phyloP scores from a whole-genome alignment of 2,797 vertebrate species.

The Tragopan temminckii region DNA sequence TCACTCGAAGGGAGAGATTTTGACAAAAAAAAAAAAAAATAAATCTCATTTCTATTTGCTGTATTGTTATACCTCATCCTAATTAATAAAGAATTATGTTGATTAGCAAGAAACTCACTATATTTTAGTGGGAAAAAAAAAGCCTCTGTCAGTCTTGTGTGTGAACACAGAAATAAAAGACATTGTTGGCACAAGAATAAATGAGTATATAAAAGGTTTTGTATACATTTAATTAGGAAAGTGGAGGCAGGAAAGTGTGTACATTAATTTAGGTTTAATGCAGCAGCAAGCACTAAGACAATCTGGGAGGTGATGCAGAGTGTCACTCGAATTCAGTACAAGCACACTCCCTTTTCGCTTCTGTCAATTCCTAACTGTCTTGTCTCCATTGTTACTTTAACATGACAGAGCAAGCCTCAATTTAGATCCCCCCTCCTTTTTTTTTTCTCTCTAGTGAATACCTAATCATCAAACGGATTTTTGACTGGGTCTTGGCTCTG shows the following conservation, averaged over 20 bases:
- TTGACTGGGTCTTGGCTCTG: conserved; percentile 56
- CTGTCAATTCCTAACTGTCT: conserved; percentile 59
- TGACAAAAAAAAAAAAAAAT: background rate
- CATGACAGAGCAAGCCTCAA: conserved; percentile 29
- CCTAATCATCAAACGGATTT: conserved; percentile 57
- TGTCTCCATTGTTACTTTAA: conserved; percentile 69
- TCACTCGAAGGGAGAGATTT: conserved; percentile 30
- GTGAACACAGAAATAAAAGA: conserved; percentile 17
- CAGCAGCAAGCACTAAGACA: background rate
- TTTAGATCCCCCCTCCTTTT: conserved; percentile 47
- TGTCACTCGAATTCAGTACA: conserved; percentile 29
- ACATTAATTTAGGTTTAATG: conserved; percentile 42
- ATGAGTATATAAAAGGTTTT: background rate
- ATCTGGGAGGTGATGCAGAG: conserved; percentile 7
- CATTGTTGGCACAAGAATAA: conserved; percentile 33
- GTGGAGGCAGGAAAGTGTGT: conserved; percentile 10
- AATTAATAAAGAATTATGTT: conserved; percentile 43
- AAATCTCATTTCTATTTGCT: conserved; percentile 29
- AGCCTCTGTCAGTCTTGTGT: conserved; percentile 19
- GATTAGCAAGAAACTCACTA: conserved; percentile 44
- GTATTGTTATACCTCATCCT: background rate
- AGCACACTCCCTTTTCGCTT: conserved; percentile 13
- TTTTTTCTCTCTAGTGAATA: conserved; percentile 57
- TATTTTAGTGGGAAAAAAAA: conserved; percentile 9
- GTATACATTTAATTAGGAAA: conserved; percentile 52